Conservation (phyloP, 92 coral and sea anemone genomes). For the Ricordea florida region DNA sequence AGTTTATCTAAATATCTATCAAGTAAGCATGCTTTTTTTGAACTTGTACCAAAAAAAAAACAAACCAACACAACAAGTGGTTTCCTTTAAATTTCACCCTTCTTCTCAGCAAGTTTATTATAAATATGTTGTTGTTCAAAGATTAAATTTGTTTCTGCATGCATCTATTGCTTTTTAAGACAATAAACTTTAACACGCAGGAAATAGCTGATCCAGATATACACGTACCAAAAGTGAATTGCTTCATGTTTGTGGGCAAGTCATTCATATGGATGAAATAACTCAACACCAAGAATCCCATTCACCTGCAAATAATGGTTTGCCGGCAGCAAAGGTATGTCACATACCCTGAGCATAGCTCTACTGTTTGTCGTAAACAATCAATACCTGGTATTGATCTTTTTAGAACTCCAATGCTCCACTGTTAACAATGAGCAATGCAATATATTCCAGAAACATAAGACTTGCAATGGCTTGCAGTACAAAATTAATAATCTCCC, state of each 20-base stretch:
- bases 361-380: not conserved
- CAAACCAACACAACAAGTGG: constrained; percentile 3
- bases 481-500: not conserved
- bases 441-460: constrained; percentile 10
- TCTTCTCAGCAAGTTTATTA: constrained; percentile 20
- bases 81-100: constrained; percentile 14
- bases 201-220: constrained; percentile 22
- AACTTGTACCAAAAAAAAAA: constrained; percentile 6
- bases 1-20: constrained; percentile 1
- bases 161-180: constrained; percentile 30
- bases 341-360: constrained; percentile 10
- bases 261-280: constrained; percentile 16
- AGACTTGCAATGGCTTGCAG: not conserved
- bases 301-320: constrained; percentile 11
- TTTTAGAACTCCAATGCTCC: not conserved
- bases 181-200: constrained; percentile 15
- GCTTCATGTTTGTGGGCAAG: constrained; percentile 32
- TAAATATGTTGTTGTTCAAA: constrained; percentile 6
- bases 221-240: constrained; percentile 24
- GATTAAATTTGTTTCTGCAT: constrained; percentile 13
- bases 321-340: constrained; percentile 20
- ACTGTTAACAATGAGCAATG: constrained; percentile 6
- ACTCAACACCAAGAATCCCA: constrained; percentile 24
- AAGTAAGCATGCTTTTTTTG: constrained; percentile 8
- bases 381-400: not conserved